Evolutionary conservation across 2,888 invertebrate species (phyloP), one percentile per base, ranked within the genome.

Genomic region (Napeogenes inachia): DNA sequence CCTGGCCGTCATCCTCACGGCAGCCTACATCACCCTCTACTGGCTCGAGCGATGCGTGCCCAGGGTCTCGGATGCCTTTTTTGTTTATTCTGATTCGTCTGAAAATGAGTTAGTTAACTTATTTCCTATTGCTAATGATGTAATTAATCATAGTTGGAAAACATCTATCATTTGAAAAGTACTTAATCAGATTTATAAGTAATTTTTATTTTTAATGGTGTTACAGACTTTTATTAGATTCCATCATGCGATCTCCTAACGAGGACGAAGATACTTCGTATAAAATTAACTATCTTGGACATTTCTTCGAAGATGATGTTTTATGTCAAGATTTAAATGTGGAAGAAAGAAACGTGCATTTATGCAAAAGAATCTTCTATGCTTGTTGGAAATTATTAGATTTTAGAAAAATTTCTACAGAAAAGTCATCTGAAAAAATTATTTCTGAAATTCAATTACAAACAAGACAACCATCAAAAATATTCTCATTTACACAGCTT

Each of bases 31-130:
- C 0, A 73, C 85, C 2, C 80, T 86, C 63, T 89, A 89, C 70
- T 90, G 89, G 89, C 76, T 89, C 10, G 80, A 78, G 64, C 76
- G 86, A 69, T 89, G 87, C 66, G 83, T 90, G 57, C 87, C 89
- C 13, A 78, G 75, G 66, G 89, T 89, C 2, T 87, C 89, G 0
- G 80, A 85, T 5, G 89, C 89, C 0, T 90, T 89, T 72, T 90
- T 90, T 72, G 73, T 89, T 8, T 89, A 86, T 68, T 80, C 80
- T 1, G 80, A 87, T n/a, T 78, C 83, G 55, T 76, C 80, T 60
- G 89, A 89, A 68, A 90, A 89, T 69, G 72, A 79, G 89, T 87
- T 60, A 68, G 82, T 73, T 53, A 3, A 42, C 32, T 35, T 35
- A 35, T 1, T 35, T 35, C 0, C 3, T 35, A 35, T 35, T 35